Conservation (phyloP, 2,797 vertebrate genomes). For the Pitangus sulphuratus region DNA sequence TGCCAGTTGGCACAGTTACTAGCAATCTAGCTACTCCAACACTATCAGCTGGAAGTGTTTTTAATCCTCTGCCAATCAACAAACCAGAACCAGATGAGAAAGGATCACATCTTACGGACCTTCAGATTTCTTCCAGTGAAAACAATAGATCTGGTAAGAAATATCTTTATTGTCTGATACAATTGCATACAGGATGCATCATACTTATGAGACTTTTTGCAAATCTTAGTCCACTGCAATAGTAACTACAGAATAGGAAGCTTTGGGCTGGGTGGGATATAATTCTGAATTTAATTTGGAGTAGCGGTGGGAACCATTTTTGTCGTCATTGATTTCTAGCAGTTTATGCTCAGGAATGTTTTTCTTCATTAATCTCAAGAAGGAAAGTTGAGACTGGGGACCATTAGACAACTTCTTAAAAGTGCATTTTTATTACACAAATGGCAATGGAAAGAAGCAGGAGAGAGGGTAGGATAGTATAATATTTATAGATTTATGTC, state of each 20-base stretch:
- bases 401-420: background rate
- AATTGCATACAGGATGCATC: fast-evolving
- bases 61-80: constrained; percentile 83
- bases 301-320: background rate
- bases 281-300: background rate
- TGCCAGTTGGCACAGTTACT: constrained; percentile 82
- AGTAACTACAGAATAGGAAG: background rate
- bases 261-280: background rate
- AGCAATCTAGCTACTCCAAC: constrained; percentile 73
- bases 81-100: constrained; percentile 79
- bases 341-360: background rate
- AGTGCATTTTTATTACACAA: background rate
- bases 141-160: constrained; percentile 77
- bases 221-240: background rate
- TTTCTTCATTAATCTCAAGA: background rate
- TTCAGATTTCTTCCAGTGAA: constrained; percentile 77
- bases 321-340: background rate
- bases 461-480: background rate
- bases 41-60: constrained; percentile 85
- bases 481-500: background rate
- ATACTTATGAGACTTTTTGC: background rate
- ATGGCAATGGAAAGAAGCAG: background rate
- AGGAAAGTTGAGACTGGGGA: background rate
- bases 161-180: background rate
- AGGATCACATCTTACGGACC: constrained; percentile 74